Base-by-base conservation (phyloP, 1,140 invertebrate species). In the Nymphalis io region DNA sequence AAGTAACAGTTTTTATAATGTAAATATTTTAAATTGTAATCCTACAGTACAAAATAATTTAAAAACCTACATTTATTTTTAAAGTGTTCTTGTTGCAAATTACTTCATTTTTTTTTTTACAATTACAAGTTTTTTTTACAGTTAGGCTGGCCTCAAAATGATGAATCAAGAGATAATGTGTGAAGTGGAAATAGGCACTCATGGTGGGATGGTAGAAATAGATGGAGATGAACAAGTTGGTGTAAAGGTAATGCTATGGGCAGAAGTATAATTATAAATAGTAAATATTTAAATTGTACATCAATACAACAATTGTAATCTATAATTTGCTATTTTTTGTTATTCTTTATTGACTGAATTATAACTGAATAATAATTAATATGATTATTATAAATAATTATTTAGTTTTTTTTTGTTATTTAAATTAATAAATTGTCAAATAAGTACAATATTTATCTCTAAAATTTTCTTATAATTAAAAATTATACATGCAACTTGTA, bases 111-210 rank as follows among this genome's bases (percentile, higher is more conserved):
- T 44, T 59, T 39, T 51, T 16, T 46, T 61, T n/a, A n/a, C n/a
- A n/a, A n/a, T n/a, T n/a, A n/a, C n/a, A n/a, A n/a, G n/a, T 66
- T 63, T 57, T 65, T 16, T 38, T 66, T 66, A 42, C 59, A 71
- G 69, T 42, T 42, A 61, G 57, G 38, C 38, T 51, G 53, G 63
- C 38, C 53, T 66, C 80, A 85, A 79, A 71, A 92, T 91, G 89
- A 88, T 89, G 85, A 89, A 92, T 75, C 93, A 93, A 73, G 92
- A 93, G 88, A 93, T 93, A 62, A 93, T 94, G 93, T 94, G 93
- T 74, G 93, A 94, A 83, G 93, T 94, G 75, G 93, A 93, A 87
- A 93, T 93, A 60, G 89, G 85, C 38, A 84, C 88, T 1, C 88
- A 90, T 48, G 92, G 90, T 63, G 82, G 82, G 44, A 92, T 92